Evolutionary conservation across 2,113 vertebrate species (phyloP).

Genomic region (Azemiops feae): DNA sequence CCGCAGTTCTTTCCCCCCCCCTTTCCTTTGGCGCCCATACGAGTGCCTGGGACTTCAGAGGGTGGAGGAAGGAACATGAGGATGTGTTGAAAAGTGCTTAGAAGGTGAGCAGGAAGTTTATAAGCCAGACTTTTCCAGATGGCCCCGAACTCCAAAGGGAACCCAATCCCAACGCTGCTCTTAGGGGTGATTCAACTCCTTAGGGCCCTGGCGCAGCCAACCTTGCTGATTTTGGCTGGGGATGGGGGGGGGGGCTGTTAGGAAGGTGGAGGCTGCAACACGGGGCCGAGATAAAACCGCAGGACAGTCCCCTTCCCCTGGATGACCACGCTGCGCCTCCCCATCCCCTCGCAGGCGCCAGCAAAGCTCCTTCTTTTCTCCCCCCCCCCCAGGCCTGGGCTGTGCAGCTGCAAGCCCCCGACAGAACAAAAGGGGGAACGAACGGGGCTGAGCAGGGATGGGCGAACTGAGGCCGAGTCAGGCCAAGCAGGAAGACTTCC

Average conservation of each 20-base stretch:
- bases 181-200: background rate
- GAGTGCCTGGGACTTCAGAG: background rate
- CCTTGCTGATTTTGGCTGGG: background rate
- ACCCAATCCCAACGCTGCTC: too few species aligned
- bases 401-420: background rate
- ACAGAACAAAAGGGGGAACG: background rate
- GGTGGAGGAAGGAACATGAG: background rate
- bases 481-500: background rate
- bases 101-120: background rate
- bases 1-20: background rate
- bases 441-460: background rate
- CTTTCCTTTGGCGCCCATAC: background rate
- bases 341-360: background rate
- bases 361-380: background rate
- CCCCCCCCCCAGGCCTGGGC: background rate
- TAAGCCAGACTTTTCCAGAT: background rate
- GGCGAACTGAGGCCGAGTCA: background rate
- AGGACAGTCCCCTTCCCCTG: background rate
- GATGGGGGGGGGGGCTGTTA: background rate
- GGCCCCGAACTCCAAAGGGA: background rate
- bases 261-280: background rate
- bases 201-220: background rate
- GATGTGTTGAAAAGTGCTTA: background rate
- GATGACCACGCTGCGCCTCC: background rate
- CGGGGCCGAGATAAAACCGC: background rate